Percentiles rank a stretch among this genome's conserved stretches.
These are phyloP conservation scores for Netelia melanura DNA, from an alignment of 2,888 invertebrate species.

Conservation along the genomic window DNA sequence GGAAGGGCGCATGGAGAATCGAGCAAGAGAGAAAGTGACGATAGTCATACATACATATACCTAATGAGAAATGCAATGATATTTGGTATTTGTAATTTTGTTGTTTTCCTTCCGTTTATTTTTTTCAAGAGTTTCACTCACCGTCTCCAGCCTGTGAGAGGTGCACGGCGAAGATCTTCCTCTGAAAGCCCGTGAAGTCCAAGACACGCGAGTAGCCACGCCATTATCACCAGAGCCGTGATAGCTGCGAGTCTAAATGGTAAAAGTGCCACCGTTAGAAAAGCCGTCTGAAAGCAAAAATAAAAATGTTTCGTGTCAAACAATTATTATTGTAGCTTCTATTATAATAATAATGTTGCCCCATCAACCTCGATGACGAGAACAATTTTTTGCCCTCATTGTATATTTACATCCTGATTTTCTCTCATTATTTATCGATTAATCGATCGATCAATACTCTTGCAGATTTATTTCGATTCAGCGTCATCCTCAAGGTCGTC, in stretches of 20 bases:
- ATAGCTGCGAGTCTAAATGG: conserved; percentile 93
- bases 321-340: neutral
- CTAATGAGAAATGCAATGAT: neutral
- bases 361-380: neutral
- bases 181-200: conserved; percentile 93
- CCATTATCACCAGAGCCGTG: conserved; percentile 90
- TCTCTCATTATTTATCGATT: neutral
- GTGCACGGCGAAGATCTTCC: conserved; percentile 91
- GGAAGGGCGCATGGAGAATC: neutral
- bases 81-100: conserved; percentile 14
- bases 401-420: neutral
- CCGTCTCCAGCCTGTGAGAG: conserved; percentile 96
- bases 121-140: conserved; percentile 84
- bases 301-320: neutral
- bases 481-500: no score
- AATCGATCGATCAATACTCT: neutral
- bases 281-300: conserved; percentile 89
- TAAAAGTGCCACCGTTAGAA: conserved; percentile 93
- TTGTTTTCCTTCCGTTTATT: conserved; percentile 2
- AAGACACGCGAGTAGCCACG: conserved; percentile 94
- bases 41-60: neutral
- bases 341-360: neutral
- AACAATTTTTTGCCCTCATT: neutral
- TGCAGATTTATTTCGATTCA: no score
- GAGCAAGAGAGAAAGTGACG: conserved; percentile 41